These are phyloP conservation scores for Meriones unguiculatus DNA, from an alignment of 2,113 vertebrate genomes.

Conservation along the genomic window DNA sequence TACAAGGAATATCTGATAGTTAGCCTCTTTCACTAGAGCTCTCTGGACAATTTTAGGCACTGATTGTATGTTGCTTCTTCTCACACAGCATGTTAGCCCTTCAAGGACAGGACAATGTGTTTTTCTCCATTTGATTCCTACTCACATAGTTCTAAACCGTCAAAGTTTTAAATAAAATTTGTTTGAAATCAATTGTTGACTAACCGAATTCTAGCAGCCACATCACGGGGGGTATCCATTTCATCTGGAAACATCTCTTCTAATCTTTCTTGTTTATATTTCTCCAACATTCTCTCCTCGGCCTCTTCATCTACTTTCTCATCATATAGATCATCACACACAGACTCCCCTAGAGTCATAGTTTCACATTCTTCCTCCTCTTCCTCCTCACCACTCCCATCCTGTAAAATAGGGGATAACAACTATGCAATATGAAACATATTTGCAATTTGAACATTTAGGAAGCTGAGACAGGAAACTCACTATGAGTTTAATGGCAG, in stretches of 20 bases:
- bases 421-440: neutral
- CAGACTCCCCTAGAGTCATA: constrained; percentile 86
- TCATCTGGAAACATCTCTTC: constrained; percentile 98
- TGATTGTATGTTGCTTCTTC: neutral
- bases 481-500: neutral
- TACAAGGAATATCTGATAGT: constrained; percentile 40
- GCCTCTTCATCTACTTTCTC: constrained; percentile 91
- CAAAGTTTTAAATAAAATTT: constrained; percentile 54
- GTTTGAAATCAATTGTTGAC: constrained; percentile 48
- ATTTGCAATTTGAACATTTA: neutral
- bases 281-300: constrained; percentile 93
- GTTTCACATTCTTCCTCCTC: constrained; percentile 91
- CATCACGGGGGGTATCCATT: constrained; percentile 94
- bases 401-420: constrained; percentile 71
- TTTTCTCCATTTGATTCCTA: constrained; percentile 8
- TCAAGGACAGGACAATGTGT: neutral
- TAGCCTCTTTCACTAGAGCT: neutral
- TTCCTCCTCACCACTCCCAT: constrained; percentile 80
- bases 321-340: constrained; percentile 92
- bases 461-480: neutral
- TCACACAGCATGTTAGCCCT: constrained; percentile 1
- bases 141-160: constrained; percentile 2
- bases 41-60: neutral
- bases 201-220: constrained; percentile 92
- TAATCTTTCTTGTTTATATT: constrained; percentile 93